Conservation (phyloP, 2,113 vertebrate species). For the Delphinus delphis region DNA sequence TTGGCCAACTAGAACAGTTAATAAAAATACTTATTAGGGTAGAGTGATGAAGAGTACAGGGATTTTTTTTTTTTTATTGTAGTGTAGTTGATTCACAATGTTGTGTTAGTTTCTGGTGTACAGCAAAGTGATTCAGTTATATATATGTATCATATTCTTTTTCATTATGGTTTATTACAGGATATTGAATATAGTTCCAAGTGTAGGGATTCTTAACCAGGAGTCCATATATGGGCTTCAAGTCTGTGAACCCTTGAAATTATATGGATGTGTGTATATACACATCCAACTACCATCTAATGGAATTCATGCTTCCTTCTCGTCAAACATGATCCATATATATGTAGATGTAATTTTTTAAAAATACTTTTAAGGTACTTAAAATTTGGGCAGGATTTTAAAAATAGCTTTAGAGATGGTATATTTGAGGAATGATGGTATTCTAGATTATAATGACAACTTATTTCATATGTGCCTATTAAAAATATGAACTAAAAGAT, state of each 20-base stretch:
- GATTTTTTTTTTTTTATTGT: neutral
- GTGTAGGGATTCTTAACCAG: neutral
- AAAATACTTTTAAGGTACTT: constrained; percentile 4
- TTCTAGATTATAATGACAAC: neutral
- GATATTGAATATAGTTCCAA: no score
- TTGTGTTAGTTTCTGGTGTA: no score
- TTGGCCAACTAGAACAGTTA: neutral
- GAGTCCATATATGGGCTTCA: neutral
- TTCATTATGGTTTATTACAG: no score
- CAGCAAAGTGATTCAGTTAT: no score
- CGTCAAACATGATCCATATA: no score
- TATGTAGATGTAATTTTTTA: neutral
- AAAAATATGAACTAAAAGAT: neutral
- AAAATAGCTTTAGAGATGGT: neutral
- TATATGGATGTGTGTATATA: neutral
- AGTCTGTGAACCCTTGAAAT: neutral
- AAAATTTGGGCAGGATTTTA: neutral
- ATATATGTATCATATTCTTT: no score
- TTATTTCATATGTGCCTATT: neutral
- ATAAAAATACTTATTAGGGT: neutral
- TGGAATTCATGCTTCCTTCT: no score
- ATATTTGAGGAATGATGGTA: neutral
- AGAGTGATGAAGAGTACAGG: neutral
- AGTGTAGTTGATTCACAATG: no score
- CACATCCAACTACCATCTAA: no score